Evolutionary conservation across 2,797 vertebrate genomes (phyloP), one percentile per base, ranked within the genome.

Genomic region (Malacoctenus gilli): DNA sequence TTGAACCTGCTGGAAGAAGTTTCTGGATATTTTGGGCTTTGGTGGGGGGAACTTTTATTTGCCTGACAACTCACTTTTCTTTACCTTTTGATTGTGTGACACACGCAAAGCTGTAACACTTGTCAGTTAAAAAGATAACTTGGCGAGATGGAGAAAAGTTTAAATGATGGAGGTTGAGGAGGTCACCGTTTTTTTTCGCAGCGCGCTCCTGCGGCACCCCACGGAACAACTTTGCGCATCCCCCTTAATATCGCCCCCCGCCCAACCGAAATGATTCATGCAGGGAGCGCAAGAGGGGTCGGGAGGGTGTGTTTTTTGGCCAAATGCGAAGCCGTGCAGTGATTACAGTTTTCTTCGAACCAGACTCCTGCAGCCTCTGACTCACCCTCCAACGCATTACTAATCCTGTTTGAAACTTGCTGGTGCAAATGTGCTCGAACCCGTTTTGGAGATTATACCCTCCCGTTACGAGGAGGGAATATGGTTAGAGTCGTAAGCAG

Each of bases 181-280:
- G 18, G 32, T 8, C 7, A 13, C 9, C 32, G 14, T 14, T 53
- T 48, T 53, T 48, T 12, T 15, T 6, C 25, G 54, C 47, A 75
- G 87, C 83, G 84, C 89, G 44, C 72, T 79, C 87, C 3, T 44
- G 88, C 75, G 88, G 80, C 61, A 16, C 15, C 6, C 18, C 0
- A 4, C 6, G 68, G 80, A 83, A 82, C 74, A 44, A 51, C 23
- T 32, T 41, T 13, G 35, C 64, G 63, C 68, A 32, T 68, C 77
- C 35, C 14, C 18, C 25, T 2, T 5, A 6, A 5, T n/a, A n/a
- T n/a, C n/a, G n/a, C n/a, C n/a, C n/a, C n/a, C n/a, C 55, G 55
- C 8, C 49, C 52, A 18, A 28, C 44, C 42, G n/a, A 46, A 59
- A 16, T 68, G 71, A 79, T 66, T 71, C 59, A 48, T 36, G 23